Evolutionary conservation across 2,888 invertebrate genomes (phyloP).

Genomic region (Pachymerium ferrugineum): DNA sequence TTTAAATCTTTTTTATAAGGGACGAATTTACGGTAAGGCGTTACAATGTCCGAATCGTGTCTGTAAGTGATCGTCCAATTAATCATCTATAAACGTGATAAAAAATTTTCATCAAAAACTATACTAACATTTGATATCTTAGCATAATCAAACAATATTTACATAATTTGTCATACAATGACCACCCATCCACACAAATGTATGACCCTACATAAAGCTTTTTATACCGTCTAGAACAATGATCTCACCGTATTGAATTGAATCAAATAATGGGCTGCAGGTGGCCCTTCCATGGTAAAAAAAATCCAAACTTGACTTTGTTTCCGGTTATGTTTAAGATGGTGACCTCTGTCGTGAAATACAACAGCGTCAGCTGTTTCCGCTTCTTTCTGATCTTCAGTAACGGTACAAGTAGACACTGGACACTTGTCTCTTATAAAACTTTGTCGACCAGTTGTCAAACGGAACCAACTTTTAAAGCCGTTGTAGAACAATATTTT

Average conservation of each 20-base stretch:
- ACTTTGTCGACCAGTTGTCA: not conserved
- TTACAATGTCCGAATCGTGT: constrained; percentile 50
- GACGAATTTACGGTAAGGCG: constrained; percentile 51
- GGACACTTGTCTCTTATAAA: not conserved
- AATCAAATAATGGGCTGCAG: too few relatives aligned
- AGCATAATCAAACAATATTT: too few relatives aligned
- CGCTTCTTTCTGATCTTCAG: not conserved
- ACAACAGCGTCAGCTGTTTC: not conserved
- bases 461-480: constrained; percentile 49
- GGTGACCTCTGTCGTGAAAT: not conserved
- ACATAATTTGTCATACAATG: not conserved
- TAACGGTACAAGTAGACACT: not conserved
- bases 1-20: too few relatives aligned
- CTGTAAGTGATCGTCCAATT: constrained; percentile 53
- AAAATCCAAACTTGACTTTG: not conserved
- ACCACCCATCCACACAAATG: too few relatives aligned
- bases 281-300: not conserved
- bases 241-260: too few relatives aligned
- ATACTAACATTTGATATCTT: too few relatives aligned
- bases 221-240: too few relatives aligned
- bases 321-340: not conserved
- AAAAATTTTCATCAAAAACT: too few relatives aligned
- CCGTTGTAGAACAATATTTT: not conserved
- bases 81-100: constrained; percentile 35
- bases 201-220: too few relatives aligned